Conservation (phyloP, 1,140 invertebrate genomes). For the Cardiocondyla obscurior region DNA sequence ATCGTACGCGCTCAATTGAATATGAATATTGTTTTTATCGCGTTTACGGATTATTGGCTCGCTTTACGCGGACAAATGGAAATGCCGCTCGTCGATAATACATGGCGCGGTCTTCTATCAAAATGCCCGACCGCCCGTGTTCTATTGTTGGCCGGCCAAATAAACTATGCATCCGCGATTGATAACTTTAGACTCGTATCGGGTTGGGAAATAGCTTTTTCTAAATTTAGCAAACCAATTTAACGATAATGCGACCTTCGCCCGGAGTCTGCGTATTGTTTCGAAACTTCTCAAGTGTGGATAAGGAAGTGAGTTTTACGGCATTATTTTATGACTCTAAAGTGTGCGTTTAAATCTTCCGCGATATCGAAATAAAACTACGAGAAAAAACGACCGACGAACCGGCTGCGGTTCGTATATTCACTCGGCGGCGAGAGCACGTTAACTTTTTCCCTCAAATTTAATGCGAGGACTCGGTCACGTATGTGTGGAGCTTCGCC, state of each 20-base stretch:
- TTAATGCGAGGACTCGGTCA: no score
- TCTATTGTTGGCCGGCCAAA: slow-evolving; percentile 8
- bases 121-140: slow-evolving; percentile 24
- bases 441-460: no score
- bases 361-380: slow-evolving; percentile 1
- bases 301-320: slow-evolving; percentile 2
- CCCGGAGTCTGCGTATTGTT: background rate
- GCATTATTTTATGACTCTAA: background rate
- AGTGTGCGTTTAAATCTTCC: background rate
- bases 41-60: slow-evolving; percentile 5
- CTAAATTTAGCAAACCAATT: slow-evolving; percentile 10
- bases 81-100: slow-evolving; percentile 9
- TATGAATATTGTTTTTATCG: slow-evolving; percentile 23
- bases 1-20: background rate
- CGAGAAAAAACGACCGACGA: background rate
- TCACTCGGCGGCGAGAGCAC: no score
- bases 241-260: slow-evolving; percentile 7
- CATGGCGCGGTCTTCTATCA: background rate
- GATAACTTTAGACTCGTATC: slow-evolving; percentile 24
- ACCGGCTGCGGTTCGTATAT: no score
- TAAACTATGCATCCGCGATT: slow-evolving; percentile 16
- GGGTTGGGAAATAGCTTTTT: background rate
- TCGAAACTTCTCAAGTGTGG: background rate
- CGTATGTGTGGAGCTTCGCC: no score
- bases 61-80: slow-evolving; percentile 29